Conservation (phyloP, 2,113 vertebrate genomes). For the Phainopepla nitens region DNA sequence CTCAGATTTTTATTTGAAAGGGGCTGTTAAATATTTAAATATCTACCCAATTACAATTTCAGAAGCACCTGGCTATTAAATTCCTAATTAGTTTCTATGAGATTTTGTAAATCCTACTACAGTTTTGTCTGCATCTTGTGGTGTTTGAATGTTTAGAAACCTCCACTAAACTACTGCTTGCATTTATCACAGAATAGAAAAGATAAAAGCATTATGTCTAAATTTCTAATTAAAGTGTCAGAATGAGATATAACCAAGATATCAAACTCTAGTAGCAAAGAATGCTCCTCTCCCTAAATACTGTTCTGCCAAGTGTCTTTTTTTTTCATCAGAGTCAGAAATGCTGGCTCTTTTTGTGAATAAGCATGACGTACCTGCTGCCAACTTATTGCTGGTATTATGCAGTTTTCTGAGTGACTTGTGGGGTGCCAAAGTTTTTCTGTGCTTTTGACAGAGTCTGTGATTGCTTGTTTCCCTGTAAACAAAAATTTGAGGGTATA, state of each 20-base stretch:
- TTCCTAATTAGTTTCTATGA: neutral
- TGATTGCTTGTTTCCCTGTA: neutral
- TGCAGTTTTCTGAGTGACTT: neutral
- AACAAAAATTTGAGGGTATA: neutral
- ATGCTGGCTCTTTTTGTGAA: neutral
- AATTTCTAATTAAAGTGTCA: slow-evolving; percentile 38
- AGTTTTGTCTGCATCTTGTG: neutral
- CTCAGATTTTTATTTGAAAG: neutral
- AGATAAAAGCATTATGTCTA: neutral
- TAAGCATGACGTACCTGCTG: neutral
- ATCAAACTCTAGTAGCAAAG: neutral
- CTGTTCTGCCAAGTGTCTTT: neutral
- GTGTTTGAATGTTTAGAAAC: neutral
- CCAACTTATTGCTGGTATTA: neutral
- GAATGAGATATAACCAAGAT: slow-evolving; percentile 25
- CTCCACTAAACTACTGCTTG: neutral
- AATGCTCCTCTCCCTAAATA: neutral
- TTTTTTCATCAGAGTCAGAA: neutral
- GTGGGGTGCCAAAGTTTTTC: neutral
- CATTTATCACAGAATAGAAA: neutral
- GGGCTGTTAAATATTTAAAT: neutral
- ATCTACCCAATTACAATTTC: neutral
- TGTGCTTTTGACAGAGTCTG: neutral
- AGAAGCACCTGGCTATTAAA: neutral
- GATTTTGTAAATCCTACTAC: neutral